Evolutionary conservation across 2,797 vertebrate genomes (phyloP).

Genomic region (Falco rusticolus): DNA sequence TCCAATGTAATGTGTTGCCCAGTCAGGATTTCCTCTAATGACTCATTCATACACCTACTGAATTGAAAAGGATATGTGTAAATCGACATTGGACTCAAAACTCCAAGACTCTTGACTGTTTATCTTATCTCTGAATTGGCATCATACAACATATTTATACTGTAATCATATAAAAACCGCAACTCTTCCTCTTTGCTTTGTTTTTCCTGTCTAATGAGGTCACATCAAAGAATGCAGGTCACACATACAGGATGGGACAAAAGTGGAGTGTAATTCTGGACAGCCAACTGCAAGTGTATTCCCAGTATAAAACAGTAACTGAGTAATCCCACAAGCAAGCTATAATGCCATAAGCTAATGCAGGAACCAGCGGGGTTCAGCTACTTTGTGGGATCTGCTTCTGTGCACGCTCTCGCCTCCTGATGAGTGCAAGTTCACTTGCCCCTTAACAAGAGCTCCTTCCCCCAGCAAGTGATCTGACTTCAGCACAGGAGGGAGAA

Average conservation of each 20-base stretch:
- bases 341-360: not conserved
- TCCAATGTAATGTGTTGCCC: conserved; percentile 29
- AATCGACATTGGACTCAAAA: not conserved
- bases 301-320: not conserved
- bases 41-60: conserved; percentile 37
- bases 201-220: not conserved
- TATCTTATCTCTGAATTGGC: not conserved
- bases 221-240: not conserved
- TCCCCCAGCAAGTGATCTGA: not conserved
- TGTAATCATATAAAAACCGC: not conserved
- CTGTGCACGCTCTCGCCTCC: not conserved
- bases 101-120: not conserved
- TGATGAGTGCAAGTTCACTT: not conserved
- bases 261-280: not conserved
- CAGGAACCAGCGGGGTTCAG: fast-evolving
- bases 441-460: not conserved
- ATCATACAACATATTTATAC: not conserved
- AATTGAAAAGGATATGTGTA: conserved; percentile 45
- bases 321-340: not conserved
- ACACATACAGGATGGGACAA: not conserved
- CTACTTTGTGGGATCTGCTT: not conserved
- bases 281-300: not conserved
- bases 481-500: not conserved
- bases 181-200: not conserved
- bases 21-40: conserved; percentile 56